A percentile compares a stretch with the other conserved stretches of the same genome.
Conservation (phyloP, 2,888 invertebrate species). For the Mylabris sibirica region DNA sequence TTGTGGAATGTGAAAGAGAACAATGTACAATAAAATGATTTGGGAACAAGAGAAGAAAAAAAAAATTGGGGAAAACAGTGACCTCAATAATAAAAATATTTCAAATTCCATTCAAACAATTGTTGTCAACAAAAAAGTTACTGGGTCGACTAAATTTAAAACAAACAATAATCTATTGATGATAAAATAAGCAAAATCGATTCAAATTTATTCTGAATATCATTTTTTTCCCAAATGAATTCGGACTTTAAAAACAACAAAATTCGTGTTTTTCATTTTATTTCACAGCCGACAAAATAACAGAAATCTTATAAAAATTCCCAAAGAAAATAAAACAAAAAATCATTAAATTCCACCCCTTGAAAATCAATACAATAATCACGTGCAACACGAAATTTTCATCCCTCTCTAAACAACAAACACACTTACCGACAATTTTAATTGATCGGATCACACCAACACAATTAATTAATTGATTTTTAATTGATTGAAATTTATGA, state of each 20-base stretch:
- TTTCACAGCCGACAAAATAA: too few relatives aligned
- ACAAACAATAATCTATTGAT: conserved; percentile 33
- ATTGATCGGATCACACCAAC: not conserved
- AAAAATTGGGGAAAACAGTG: conserved; percentile 57
- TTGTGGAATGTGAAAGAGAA: not conserved
- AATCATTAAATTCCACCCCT: conserved; percentile 47
- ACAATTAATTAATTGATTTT: not conserved
- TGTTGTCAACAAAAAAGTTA: conserved; percentile 45
- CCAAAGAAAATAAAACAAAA: conserved; percentile 25
- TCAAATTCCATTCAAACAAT: conserved; percentile 56
- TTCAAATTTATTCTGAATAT: conserved; percentile 10
- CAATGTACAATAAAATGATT: not conserved
- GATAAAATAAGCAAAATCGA: conserved; percentile 23
- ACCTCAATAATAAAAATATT: conserved; percentile 59
- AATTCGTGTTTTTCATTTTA: not conserved
- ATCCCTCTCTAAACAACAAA: conserved; percentile 27
- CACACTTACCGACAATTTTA: conserved; percentile 37
- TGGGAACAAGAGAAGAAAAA: conserved; percentile 29
- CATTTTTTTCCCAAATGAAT: not conserved
- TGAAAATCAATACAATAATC: conserved; percentile 55
- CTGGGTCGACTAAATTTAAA: conserved; percentile 23
- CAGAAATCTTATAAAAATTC: not conserved
- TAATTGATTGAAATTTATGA: not conserved
- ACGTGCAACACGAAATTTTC: conserved; percentile 41
- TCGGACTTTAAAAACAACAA: not conserved